Base-by-base conservation (phyloP, 2,797 vertebrate genomes). In the Allobates femoralis region DNA sequence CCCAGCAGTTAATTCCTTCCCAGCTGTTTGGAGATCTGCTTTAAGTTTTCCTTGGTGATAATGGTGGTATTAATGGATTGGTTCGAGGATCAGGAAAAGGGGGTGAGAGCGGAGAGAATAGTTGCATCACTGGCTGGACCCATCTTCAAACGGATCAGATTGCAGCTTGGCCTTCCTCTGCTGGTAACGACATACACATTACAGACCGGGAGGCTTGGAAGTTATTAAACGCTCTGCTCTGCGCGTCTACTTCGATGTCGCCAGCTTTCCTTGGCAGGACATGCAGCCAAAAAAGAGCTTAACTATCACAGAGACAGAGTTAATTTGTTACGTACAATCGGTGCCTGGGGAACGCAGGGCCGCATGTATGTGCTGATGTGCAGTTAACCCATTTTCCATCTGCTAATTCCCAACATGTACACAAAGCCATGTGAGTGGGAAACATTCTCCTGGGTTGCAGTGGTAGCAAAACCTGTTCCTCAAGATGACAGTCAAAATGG, bases 241-340 rank as follows among this genome's bases (percentile, higher is more conserved):
- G 41, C 30, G 34, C 56, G 78, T 86, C 69, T 62, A 81, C 69
- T 53, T 86, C 37, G 1, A 79, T 75, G 78, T 75, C 85, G 56
- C 85, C 69, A 75, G 79, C 69, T 86, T 86, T 86, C 69, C 55
- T 81, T 86, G 78, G 69, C 67, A 64, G 53, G n/a, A 51, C 32
- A 6, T 7, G 28, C 67, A 28, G 77, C 77, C 74, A 74, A 53
- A 46, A n/a, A 75, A 50, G 41, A 37, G 69, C 67, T 81, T 81
- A 86, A 76, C 79, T 60, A 67, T 81, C 67, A 56, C 41, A 85
- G 77, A 80, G 84, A 80, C 85, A 62, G 69, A 81, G 85, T 86
- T 75, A 56, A 81, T 86, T 86, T 75, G 79, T 81, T 75, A 56
- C 62, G 79, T 55, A 75, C 78, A 75, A 81, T 75, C 30, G 78